phyloP scores from a whole-genome alignment of 2,888 invertebrate species.

The Phlogophora meticulosa region DNA sequence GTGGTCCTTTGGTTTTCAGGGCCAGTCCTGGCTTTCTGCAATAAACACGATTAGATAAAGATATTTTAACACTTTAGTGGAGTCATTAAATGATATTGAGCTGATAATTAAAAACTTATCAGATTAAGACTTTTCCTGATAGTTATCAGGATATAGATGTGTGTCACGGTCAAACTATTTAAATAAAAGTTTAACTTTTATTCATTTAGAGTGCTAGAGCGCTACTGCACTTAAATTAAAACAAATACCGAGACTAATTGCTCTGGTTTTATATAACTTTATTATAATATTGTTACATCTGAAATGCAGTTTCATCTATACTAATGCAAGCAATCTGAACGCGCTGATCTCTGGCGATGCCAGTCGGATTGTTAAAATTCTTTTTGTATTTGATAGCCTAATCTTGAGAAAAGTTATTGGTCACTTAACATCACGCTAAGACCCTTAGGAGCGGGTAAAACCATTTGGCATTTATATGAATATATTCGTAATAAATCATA shows the following conservation, averaged over 20 bases:
- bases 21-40: background rate
- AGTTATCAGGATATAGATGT: conserved; percentile 45
- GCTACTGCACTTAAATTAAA: conserved; percentile 4
- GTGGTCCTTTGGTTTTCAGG: background rate
- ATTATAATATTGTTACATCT: background rate
- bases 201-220: background rate
- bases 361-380: no score
- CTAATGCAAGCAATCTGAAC: no score
- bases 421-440: no score
- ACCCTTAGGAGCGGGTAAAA: no score
- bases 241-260: conserved; percentile 7
- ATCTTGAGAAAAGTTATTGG: no score
- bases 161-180: conserved; percentile 31
- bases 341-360: no score
- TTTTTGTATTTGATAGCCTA: no score
- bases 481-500: no score
- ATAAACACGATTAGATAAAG: background rate
- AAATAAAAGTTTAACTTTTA: conserved; percentile 22
- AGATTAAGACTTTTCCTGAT: conserved; percentile 45
- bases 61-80: conserved; percentile 16
- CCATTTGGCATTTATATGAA: no score
- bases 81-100: conserved; percentile 22
- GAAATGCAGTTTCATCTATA: background rate
- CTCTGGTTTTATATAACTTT: background rate
- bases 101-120: conserved; percentile 39